Evolutionary conservation across 2,113 vertebrate species (phyloP), one percentile per base, ranked within the genome.

Genomic region (Cygnus atratus): DNA sequence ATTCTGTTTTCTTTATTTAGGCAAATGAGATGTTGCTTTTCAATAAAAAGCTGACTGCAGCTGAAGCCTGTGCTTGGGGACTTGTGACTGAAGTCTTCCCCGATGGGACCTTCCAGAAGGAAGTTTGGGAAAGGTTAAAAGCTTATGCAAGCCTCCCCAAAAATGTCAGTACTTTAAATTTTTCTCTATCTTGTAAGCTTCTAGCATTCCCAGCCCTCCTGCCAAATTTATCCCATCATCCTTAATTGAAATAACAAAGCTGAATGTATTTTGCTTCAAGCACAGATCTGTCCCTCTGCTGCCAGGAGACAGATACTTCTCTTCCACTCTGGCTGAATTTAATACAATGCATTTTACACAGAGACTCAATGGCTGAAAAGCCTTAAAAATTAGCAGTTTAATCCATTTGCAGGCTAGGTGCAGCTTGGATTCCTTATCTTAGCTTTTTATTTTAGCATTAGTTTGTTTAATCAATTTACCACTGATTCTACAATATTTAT

Each of bases 71-170:
- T 89, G 94, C 98, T 31, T 93, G 93, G 37, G 99, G 99, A 18
- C 97, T 99, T 28, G 98, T 99, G 74, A 98, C 98, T 0, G 99
- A 99, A 95, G 99, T 99, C 52, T 99, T 99, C 87, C 99, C 99
- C 0, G 98, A 99, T 13, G 91, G 84, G 82, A 98, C 96, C 95
- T 99, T 99, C 95, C 98, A 99, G 97, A 96, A 97, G 6, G 99
- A 99, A 96, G 98, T 98, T 37, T 99, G 99, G 99, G 90, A 94
- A 88, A 96, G 98, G 88, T 95, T 99, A 71, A 98, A 97, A 97
- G 95, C 93, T 22, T 99, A 98, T 66, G 97, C 98, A 85, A 96
- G 95, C 88, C 97, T 99, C n/a, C 99, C 99, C 0, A 98, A 91
- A 92, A 98, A 99, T 18, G 99, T 99, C 92, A 97, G 97, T 97